Conservation (phyloP, 2,113 vertebrate species). For the Pteropus alecto region DNA sequence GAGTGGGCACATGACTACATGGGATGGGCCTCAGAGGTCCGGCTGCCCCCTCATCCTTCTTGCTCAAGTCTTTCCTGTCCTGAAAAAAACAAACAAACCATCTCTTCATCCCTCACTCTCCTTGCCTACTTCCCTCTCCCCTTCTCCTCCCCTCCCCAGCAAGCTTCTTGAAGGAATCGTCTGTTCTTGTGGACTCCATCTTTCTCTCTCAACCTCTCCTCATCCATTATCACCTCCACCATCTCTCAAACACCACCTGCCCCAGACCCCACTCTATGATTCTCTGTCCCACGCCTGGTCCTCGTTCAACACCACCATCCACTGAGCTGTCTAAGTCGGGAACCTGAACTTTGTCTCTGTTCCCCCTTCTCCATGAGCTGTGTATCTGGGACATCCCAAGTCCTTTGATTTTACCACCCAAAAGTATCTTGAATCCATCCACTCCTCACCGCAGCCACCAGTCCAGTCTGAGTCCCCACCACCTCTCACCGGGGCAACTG, state of each 20-base stretch:
- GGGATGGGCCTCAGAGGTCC: background rate
- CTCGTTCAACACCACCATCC: accelerated
- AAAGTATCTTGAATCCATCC: too few species aligned
- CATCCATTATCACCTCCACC: accelerated
- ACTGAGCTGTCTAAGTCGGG: background rate
- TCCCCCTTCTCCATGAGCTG: background rate
- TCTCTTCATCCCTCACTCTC: background rate
- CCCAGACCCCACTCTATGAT: accelerated
- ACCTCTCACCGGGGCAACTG: background rate
- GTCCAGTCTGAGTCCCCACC: too few species aligned
- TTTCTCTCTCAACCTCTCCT: background rate
- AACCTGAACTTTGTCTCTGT: too few species aligned
- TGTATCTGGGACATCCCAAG: background rate
- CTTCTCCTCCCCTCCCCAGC: background rate
- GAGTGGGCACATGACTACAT: background rate
- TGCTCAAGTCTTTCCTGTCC: background rate
- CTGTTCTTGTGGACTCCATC: background rate
- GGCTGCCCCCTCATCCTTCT: background rate
- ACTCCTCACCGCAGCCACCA: background rate
- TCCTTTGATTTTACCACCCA: background rate
- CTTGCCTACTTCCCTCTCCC: background rate
- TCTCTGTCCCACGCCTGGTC: background rate
- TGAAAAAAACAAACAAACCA: background rate
- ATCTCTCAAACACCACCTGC: background rate
- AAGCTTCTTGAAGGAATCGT: background rate